phyloP scores from a whole-genome alignment of 2,888 invertebrate species.

The Tholera decimalis region DNA sequence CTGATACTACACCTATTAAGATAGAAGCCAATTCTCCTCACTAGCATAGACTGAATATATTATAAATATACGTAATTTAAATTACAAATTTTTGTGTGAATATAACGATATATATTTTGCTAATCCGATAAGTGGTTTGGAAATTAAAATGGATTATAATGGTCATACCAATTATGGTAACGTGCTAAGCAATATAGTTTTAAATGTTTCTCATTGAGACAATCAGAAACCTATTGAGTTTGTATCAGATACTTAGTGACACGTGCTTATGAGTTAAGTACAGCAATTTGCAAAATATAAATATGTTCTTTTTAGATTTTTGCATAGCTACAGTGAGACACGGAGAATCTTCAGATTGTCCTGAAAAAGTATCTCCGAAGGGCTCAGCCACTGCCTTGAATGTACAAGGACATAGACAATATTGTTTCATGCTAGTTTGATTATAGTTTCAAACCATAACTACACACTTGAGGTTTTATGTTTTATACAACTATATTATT shows the following conservation, averaged over 20 bases:
- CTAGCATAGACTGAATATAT: slow-evolving; percentile 19
- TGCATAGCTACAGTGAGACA: too few relatives aligned
- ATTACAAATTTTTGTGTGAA: slow-evolving; percentile 32
- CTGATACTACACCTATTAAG: slow-evolving; percentile 83
- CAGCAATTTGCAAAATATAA: slow-evolving; percentile 1
- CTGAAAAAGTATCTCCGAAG: not conserved
- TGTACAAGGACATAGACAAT: too few relatives aligned
- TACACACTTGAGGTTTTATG: too few relatives aligned
- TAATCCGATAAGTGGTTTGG: slow-evolving; percentile 61
- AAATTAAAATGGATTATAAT: slow-evolving; percentile 71
- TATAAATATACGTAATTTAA: not conserved
- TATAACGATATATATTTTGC: slow-evolving; percentile 49
- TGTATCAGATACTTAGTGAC: slow-evolving; percentile 52
- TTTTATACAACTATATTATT: too few relatives aligned
- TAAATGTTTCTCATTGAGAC: slow-evolving; percentile 59
- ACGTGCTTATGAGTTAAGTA: slow-evolving; percentile 59
- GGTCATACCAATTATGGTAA: slow-evolving; percentile 76
- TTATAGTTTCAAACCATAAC: too few relatives aligned
- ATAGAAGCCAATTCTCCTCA: slow-evolving; percentile 66
- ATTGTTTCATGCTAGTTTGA: too few relatives aligned
- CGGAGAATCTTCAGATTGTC: not conserved
- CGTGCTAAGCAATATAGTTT: slow-evolving; percentile 72
- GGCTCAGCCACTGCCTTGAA: not conserved
- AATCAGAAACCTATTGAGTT: slow-evolving; percentile 72
- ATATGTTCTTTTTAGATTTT: not conserved